Percentiles rank a stretch among this genome's conserved stretches.
phyloP scores from a whole-genome alignment of 2,113 vertebrate genomes.

The Pantherophis guttatus region DNA sequence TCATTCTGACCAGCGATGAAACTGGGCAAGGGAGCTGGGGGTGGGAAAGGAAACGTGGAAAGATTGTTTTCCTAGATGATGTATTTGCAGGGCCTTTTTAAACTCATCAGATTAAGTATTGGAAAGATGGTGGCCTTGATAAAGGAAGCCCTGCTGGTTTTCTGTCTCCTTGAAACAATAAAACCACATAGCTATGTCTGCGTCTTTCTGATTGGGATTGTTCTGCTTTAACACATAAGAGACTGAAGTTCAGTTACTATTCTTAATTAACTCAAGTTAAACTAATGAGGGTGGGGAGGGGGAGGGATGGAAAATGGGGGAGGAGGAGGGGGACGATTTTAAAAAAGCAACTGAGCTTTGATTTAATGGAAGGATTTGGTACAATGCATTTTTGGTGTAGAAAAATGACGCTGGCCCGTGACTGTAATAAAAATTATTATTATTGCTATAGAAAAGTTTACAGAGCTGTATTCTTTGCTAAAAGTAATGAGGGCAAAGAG shows the following conservation, averaged over 20 bases:
- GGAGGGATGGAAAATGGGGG: slow-evolving; percentile 45
- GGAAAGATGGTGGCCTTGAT: slow-evolving; percentile 81
- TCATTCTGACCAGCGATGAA: slow-evolving; percentile 63
- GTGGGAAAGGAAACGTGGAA: slow-evolving; percentile 47
- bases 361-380: background rate
- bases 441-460: background rate
- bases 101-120: slow-evolving; percentile 73
- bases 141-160: slow-evolving; percentile 78
- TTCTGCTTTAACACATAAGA: slow-evolving; percentile 66
- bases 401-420: fast-evolving
- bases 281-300: slow-evolving; percentile 68
- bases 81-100: slow-evolving; percentile 64
- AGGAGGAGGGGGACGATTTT: background rate
- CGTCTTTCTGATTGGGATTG: slow-evolving; percentile 69
- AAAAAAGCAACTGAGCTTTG: slow-evolving; percentile 5
- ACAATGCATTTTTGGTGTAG: background rate
- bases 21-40: slow-evolving; percentile 2
- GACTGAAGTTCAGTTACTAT: slow-evolving; percentile 69
- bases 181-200: slow-evolving; percentile 78
- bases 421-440: background rate
- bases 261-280: slow-evolving; percentile 81
- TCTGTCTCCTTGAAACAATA: slow-evolving; percentile 83
- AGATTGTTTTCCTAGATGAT: slow-evolving; percentile 61
- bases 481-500: slow-evolving; percentile 8
- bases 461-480: background rate